phyloP scores from a whole-genome alignment of 2,113 vertebrate species.

The Ctenomys sociabilis region DNA sequence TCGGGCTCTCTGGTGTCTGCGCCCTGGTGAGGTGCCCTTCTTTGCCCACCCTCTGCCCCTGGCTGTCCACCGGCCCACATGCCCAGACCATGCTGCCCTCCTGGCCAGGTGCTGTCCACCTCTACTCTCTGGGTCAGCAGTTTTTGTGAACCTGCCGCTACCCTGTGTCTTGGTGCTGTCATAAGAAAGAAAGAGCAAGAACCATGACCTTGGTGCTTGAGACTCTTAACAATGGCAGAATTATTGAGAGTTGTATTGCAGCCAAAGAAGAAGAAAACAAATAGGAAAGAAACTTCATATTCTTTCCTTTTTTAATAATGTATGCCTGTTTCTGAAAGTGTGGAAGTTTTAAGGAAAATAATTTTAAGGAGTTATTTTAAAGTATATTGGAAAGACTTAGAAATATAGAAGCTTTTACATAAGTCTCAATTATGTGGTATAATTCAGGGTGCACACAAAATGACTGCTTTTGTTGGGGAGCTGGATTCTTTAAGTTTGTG shows the following conservation, averaged over 20 bases:
- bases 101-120: background rate
- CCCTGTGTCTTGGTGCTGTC: background rate
- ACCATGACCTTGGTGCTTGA: conserved; percentile 44
- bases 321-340: background rate
- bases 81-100: background rate
- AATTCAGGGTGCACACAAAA: background rate
- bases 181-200: conserved; percentile 50
- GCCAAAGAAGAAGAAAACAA: background rate
- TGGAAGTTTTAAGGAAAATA: conserved; percentile 23
- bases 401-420: background rate
- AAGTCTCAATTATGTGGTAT: background rate
- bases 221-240: background rate
- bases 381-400: conserved; percentile 13
- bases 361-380: conserved; percentile 17
- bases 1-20: background rate
- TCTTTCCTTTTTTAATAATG: background rate
- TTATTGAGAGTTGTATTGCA: background rate
- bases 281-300: background rate
- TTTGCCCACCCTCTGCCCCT: background rate
- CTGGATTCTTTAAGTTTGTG: background rate
- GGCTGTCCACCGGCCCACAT: background rate
- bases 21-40: background rate
- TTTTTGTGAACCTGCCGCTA: conserved; percentile 23
- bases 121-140: background rate
- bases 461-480: background rate